These are phyloP conservation scores for Schizotus pectinicornis DNA, from an alignment of 2,888 invertebrate species.

Conservation along the genomic window DNA sequence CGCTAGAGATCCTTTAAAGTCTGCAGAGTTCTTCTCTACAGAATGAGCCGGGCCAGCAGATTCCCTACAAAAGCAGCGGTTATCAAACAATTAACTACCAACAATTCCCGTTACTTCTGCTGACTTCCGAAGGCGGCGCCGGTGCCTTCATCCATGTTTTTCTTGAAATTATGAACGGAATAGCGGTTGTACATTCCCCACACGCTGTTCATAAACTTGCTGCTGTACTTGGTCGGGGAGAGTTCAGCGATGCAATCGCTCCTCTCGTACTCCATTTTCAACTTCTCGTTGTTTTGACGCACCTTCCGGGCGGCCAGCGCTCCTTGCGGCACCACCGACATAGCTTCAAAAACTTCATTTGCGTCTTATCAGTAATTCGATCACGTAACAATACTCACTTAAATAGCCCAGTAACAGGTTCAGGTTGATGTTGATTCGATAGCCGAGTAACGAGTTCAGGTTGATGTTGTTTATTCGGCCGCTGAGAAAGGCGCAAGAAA, in stretches of 20 bases:
- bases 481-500: too few species aligned
- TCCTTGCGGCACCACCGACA: slow-evolving; percentile 80
- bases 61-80: slow-evolving; percentile 2
- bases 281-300: slow-evolving; percentile 65
- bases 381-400: too few species aligned
- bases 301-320: slow-evolving; percentile 77
- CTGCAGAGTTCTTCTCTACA: slow-evolving; percentile 7
- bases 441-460: too few species aligned
- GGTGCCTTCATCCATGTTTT: slow-evolving; percentile 67
- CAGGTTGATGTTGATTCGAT: too few species aligned
- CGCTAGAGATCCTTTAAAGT: slow-evolving; percentile 9
- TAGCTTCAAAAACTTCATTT: slow-evolving; percentile 45
- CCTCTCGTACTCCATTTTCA: slow-evolving; percentile 61
- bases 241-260: slow-evolving; percentile 61
- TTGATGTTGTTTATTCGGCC: too few species aligned
- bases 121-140: slow-evolving; percentile 30
- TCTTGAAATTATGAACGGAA: slow-evolving; percentile 87
- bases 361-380: too few species aligned
- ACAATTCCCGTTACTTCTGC: slow-evolving; percentile 33
- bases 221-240: slow-evolving; percentile 79
- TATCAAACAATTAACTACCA: background rate
- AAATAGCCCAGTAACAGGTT: too few species aligned
- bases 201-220: slow-evolving; percentile 88
- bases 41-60: slow-evolving; percentile 1
- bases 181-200: slow-evolving; percentile 91